phyloP scores from a whole-genome alignment of 2,797 vertebrate species.

The Eulemur rubriventer region DNA sequence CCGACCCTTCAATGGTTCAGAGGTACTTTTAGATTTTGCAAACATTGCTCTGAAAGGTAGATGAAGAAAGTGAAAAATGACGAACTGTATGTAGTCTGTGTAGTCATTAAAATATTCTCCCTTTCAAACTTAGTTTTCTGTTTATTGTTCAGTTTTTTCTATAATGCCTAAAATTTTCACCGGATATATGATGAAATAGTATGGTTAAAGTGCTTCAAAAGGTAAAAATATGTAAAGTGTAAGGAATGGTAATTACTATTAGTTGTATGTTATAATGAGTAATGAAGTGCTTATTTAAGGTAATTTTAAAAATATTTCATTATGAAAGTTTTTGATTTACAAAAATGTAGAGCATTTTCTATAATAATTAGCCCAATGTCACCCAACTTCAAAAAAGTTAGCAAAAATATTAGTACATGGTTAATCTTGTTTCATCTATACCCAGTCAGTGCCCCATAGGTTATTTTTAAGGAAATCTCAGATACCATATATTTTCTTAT shows the following conservation, averaged over 20 bases:
- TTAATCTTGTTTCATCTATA: neutral
- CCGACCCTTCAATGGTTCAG: neutral
- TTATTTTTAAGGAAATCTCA: constrained; percentile 27
- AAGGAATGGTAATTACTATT: neutral
- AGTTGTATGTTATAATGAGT: neutral
- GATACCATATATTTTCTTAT: neutral
- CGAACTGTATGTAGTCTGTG: neutral
- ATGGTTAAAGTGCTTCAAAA: neutral
- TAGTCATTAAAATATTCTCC: neutral
- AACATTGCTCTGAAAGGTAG: neutral
- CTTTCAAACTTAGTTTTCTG: neutral
- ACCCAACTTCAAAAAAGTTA: neutral
- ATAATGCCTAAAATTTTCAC: neutral
- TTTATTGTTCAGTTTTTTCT: neutral
- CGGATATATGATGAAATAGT: neutral
- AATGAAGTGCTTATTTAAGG: neutral
- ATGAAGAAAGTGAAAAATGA: constrained; percentile 1
- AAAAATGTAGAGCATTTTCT: neutral
- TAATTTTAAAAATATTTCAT: neutral
- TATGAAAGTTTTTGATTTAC: neutral
- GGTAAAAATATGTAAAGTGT: neutral
- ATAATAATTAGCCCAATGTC: neutral
- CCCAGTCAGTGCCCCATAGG: neutral
- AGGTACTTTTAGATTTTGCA: neutral
- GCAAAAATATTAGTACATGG: neutral